phyloP scores from a whole-genome alignment of 2,797 vertebrate genomes.

The Notolepis coatsorum region DNA sequence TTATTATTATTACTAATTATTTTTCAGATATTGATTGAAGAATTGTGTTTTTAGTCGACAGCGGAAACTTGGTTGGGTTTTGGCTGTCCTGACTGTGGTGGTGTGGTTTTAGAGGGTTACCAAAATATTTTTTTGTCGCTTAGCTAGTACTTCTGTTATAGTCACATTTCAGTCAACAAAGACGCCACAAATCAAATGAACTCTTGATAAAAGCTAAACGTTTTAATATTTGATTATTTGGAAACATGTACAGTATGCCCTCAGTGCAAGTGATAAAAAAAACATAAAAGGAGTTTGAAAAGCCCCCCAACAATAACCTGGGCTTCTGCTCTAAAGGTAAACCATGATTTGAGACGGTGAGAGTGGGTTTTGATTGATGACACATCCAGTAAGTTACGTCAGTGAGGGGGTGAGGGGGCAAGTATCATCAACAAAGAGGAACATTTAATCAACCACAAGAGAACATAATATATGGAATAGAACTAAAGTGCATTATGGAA shows the following conservation, averaged over 20 bases:
- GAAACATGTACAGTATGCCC: slow-evolving; percentile 72
- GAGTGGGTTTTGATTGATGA: slow-evolving; percentile 61
- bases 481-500: slow-evolving; percentile 96
- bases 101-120: too few relatives aligned
- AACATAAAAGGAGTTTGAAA: slow-evolving; percentile 58
- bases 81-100: too few relatives aligned
- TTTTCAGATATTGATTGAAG: too few relatives aligned
- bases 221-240: slow-evolving; percentile 76
- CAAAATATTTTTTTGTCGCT: too few relatives aligned
- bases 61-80: too few relatives aligned
- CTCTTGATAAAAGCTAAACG: slow-evolving; percentile 64
- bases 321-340: slow-evolving; percentile 63
- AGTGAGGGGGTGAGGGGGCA: slow-evolving; percentile 51
- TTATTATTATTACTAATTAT: too few relatives aligned
- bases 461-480: slow-evolving; percentile 73
- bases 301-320: slow-evolving; percentile 41
- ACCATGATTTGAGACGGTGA: slow-evolving; percentile 52
- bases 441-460: slow-evolving; percentile 77
- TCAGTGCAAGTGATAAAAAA: slow-evolving; percentile 80
- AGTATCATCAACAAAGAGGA: slow-evolving; percentile 58
- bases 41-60: too few relatives aligned
- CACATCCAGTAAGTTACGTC: slow-evolving; percentile 69
- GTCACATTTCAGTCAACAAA: too few relatives aligned
- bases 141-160: too few relatives aligned
- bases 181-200: slow-evolving; percentile 31